phyloP scores from a whole-genome alignment of 1,140 invertebrate species.

The Penaeus vannamei region DNA sequence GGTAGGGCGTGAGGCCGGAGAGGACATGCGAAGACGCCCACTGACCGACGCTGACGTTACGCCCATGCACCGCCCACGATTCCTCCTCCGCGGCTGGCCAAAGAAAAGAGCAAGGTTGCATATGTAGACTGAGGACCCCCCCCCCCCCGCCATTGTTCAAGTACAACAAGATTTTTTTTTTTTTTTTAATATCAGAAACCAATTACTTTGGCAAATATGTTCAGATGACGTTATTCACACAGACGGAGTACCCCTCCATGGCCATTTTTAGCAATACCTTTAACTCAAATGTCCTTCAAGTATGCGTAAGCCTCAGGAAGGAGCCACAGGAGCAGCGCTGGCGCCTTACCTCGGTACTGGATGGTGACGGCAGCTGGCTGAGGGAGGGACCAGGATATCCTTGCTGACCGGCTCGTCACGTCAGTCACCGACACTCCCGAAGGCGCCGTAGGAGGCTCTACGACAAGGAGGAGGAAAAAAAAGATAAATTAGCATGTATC shows the following conservation, averaged over 20 bases:
- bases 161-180: no score
- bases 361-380: conserved; percentile 53
- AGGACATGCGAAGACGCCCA: conserved; percentile 69
- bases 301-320: no score
- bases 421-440: conserved; percentile 33
- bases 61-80: conserved; percentile 39
- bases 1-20: conserved; percentile 71
- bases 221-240: neutral
- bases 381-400: conserved; percentile 44
- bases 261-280: neutral
- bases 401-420: conserved; percentile 53
- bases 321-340: neutral
- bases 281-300: no score
- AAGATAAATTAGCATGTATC: neutral
- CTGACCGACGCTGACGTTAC: conserved; percentile 58
- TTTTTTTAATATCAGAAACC: no score
- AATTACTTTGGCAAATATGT: neutral
- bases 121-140: no score
- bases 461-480: neutral
- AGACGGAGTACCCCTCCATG: no score
- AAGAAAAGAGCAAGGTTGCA: neutral
- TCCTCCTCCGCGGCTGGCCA: conserved; percentile 30
- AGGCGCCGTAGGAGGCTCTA: conserved; percentile 59
- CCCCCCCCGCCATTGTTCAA: no score
- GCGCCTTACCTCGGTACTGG: conserved; percentile 43